Base-by-base conservation (phyloP, 2,797 vertebrate genomes). In the Lophius americanus region DNA sequence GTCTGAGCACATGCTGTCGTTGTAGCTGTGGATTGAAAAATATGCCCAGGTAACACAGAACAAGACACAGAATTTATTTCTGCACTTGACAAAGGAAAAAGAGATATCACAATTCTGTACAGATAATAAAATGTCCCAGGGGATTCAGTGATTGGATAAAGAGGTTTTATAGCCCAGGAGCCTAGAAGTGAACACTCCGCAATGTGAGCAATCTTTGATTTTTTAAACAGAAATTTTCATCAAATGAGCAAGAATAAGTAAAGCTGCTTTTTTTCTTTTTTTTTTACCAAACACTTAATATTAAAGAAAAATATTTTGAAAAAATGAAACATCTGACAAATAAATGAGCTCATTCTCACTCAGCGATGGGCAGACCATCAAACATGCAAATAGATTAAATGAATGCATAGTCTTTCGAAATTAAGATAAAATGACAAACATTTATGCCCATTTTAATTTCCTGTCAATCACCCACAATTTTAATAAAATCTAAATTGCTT, bases 401-500 rank as follows among this genome's bases (percentile, higher is more conserved):
- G 75, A 60, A 54, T 60, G 51, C 38, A 61, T 56, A 71, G 57
- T 66, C 14, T 13, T 43, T 7, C 43, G 37, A 5, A 23, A 50
- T 50, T 70, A 39, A 76, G 35, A n/a, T n/a, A n/a, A n/a, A n/a
- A n/a, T n/a, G n/a, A n/a, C n/a, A n/a, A n/a, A n/a, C 79, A 82
- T 83, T 81, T 65, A 68, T 67, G 59, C 72, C 55, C 53, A 61
- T 84, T 89, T 88, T 82, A 75, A 88, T 88, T 86, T 89, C 75
- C 87, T 88, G 87, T 81, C 89, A 91, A 80, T 90, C 86, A 89
- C 37, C 51, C 58, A 53, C 39, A 71, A 81, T 83, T 78, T 85
- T 84, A 88, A 88, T 77, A 81, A 84, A 83, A 83, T 78, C 75
- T 82, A 87, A 89, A 90, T 88, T 75, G 66, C 78, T 84, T 88